Percentiles rank a stretch among this genome's conserved stretches.
Evolutionary conservation across 1,140 invertebrate genomes (phyloP).

Genomic region (Bombus picipes): DNA sequence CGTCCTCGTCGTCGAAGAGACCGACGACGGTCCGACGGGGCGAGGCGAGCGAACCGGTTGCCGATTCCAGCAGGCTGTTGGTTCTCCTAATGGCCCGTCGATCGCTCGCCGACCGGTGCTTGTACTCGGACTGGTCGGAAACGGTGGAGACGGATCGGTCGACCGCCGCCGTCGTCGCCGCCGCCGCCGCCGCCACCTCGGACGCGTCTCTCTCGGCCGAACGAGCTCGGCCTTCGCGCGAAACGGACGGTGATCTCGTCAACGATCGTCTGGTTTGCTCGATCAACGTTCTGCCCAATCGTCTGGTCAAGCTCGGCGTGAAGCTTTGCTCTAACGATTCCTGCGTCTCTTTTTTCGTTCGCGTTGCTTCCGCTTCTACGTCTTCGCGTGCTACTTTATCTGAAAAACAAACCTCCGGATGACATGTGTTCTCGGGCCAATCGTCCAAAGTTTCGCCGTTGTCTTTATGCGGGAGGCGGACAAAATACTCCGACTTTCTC

Average conservation of each 20-base stretch:
- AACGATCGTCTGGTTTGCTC: slow-evolving; percentile 77
- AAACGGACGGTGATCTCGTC: slow-evolving; percentile 73
- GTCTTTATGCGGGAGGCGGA: slow-evolving; percentile 10
- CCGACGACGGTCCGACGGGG: slow-evolving; percentile 75
- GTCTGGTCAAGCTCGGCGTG: slow-evolving; percentile 78
- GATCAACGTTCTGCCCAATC: slow-evolving; percentile 78
- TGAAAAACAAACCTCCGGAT: slow-evolving; percentile 53
- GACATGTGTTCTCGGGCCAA: slow-evolving; percentile 31
- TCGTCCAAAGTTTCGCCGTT: too few relatives aligned
- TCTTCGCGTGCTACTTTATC: slow-evolving; percentile 63
- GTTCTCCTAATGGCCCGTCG: slow-evolving; percentile 58
- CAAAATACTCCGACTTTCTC: slow-evolving; percentile 51
- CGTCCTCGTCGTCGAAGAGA: slow-evolving; percentile 67
- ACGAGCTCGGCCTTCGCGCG: slow-evolving; percentile 68
- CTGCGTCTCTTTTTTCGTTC: slow-evolving; percentile 65
- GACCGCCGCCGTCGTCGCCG: not conserved
- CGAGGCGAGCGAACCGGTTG: slow-evolving; percentile 46
- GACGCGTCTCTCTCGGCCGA: slow-evolving; percentile 49
- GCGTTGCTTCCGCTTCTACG: slow-evolving; percentile 50
- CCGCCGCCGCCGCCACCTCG: not conserved
- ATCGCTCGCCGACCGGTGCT: slow-evolving; percentile 59
- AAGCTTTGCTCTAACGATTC: slow-evolving; percentile 75
- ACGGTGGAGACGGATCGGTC: slow-evolving; percentile 43
- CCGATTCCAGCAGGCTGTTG: slow-evolving; percentile 74
- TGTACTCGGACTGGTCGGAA: slow-evolving; percentile 68